Percentiles rank a stretch among this genome's conserved stretches.
These are phyloP conservation scores for Eurypyga helias DNA, from an alignment of 2,113 vertebrate species.

Conservation along the genomic window DNA sequence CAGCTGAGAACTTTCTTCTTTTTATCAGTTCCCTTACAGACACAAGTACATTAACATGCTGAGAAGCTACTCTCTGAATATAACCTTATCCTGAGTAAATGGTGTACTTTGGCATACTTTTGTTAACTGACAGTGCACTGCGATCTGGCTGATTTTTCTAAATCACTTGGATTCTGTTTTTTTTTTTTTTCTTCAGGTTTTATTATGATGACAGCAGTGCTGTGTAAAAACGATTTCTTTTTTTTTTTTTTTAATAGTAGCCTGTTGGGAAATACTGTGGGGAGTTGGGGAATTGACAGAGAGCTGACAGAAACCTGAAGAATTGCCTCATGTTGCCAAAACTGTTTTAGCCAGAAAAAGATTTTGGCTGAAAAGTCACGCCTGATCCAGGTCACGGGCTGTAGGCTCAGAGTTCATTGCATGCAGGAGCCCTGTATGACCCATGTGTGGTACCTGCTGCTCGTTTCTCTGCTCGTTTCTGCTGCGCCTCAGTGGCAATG, in stretches of 20 bases:
- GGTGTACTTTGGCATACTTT: background rate
- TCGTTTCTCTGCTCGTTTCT: background rate
- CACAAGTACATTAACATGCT: background rate
- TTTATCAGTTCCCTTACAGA: background rate
- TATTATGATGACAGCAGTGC: background rate
- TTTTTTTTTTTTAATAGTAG: background rate
- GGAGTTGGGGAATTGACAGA: background rate
- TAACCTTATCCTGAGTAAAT: background rate
- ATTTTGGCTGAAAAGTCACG: background rate
- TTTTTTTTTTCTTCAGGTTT: background rate
- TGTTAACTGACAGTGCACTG: background rate
- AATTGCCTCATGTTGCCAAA: background rate
- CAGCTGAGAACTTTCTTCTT: background rate
- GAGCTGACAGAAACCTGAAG: background rate
- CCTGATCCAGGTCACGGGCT: background rate
- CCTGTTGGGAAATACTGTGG: background rate
- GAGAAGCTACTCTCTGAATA: background rate
- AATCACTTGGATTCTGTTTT: background rate
- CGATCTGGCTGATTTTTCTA: background rate
- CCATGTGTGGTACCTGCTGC: rapidly evolving
- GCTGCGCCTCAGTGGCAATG: rapidly evolving
- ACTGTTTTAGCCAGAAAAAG: background rate
- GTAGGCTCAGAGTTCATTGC: background rate
- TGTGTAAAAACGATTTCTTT: background rate
- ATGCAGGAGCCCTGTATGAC: background rate